Evolutionary conservation across 2,113 vertebrate genomes (phyloP).

Genomic region (Gavia stellata): DNA sequence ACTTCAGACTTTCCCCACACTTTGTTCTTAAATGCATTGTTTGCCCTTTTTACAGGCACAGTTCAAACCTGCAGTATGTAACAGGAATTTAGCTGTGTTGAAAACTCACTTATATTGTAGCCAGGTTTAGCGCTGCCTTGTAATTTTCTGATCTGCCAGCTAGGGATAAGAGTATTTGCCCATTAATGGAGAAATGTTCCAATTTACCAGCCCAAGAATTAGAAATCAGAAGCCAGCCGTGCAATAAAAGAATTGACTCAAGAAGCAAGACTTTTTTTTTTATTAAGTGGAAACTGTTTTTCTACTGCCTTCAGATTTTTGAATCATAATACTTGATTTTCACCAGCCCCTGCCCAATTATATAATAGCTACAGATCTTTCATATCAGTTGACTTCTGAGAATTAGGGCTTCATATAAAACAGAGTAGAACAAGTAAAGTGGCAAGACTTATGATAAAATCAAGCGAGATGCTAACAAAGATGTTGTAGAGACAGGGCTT

Average conservation of each 20-base stretch:
- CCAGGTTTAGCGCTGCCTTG: conserved; percentile 9
- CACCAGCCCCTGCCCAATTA: not conserved
- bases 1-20: not conserved
- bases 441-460: not conserved
- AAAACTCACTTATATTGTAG: not conserved
- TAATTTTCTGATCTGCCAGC: conserved; percentile 10
- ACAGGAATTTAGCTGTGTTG: not conserved
- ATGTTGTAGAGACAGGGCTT: not conserved
- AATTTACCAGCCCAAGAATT: conserved; percentile 19
- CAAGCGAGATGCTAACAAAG: not conserved
- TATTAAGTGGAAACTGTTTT: not conserved
- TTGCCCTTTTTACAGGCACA: not conserved
- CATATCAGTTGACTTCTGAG: not conserved
- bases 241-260: not conserved
- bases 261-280: not conserved
- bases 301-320: not conserved
- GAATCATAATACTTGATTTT: not conserved
- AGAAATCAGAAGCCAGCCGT: not conserved
- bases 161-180: not conserved
- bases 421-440: not conserved
- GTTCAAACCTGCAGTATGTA: not conserved
- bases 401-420: not conserved
- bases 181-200: not conserved
- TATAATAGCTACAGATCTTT: not conserved
- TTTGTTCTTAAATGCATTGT: not conserved